Conservation (phyloP, 1,140 invertebrate species). For the Aphidius gifuensis region DNA sequence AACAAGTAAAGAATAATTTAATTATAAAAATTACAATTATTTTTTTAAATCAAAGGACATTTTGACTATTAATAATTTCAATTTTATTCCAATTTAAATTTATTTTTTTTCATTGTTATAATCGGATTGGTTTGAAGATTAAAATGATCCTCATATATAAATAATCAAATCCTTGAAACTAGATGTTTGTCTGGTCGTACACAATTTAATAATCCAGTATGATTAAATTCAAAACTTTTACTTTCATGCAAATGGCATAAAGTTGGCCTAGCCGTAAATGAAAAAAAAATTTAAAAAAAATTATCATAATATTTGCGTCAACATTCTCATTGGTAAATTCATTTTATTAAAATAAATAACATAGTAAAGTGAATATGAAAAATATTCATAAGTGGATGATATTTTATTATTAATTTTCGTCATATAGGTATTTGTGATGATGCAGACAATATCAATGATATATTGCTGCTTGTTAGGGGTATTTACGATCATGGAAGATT, state of each 20-base stretch:
- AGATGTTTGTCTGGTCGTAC: background rate
- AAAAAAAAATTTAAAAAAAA: background rate
- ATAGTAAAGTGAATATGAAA: too few relatives aligned
- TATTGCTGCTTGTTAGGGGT: constrained; percentile 21
- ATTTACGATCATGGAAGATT: constrained; percentile 22
- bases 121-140: background rate
- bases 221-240: background rate
- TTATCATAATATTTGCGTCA: too few relatives aligned
- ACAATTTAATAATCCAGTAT: background rate
- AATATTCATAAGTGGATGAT: background rate
- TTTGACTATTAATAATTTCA: too few relatives aligned
- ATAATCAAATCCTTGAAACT: constrained; percentile 6
- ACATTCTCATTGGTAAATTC: too few relatives aligned
- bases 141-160: constrained; percentile 3
- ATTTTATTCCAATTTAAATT: too few relatives aligned
- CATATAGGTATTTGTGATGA: background rate
- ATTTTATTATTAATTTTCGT: constrained; percentile 20
- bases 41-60: too few relatives aligned
- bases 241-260: background rate
- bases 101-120: background rate
- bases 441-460: background rate
- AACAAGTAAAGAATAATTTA: too few relatives aligned
- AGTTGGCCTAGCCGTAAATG: background rate
- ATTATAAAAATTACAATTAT: too few relatives aligned
- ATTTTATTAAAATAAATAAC: too few relatives aligned